Evolutionary conservation across 2,797 vertebrate species (phyloP), one percentile per base, ranked within the genome.

Genomic region (Dryobates pubescens): DNA sequence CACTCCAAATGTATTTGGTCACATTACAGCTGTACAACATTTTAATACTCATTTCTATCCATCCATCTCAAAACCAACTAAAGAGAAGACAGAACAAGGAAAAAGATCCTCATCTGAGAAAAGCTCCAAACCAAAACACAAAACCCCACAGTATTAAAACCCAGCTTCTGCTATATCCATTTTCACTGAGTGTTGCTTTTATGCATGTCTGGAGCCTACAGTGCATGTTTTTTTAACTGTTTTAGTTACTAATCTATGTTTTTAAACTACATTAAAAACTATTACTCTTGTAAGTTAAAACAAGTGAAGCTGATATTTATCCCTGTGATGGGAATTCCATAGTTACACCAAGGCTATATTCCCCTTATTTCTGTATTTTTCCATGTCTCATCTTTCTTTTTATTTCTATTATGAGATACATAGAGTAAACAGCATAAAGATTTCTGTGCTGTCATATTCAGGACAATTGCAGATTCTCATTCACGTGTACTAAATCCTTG

Each of bases 401-500:
- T 84, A 49, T 62, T 83, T 69, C 54, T 80, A 9, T 61, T 15
- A 84, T 51, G 47, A 70, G 69, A 64, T 82, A 64, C 19, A 83
- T 62, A 63, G 79, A 41, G 36, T 27, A 71, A 93, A 81, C 26
- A 86, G 88, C 90, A 82, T 74, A 72, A 93, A 74, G 20, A 63
- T 34, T 49, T 92, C 27, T 45, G 12, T 41, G 75, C 27, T 88
- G 32, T 73, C 75, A 30, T 51, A 72, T 87, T 88, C 64, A 81
- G 86, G 88, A 82, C 72, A 94, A 88, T 17, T 75, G 29, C 47
- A 89, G 87, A 71, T 30, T 41, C 24, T 75, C 11, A 49, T 75
- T 92, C 92, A n/a, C 30, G 6, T 73, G 18, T 26, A 81, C 49
- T 89, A 92, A 95, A 90, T 80, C n/a, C 53, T 88, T 78, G 30